These are phyloP conservation scores for Megalops atlanticus DNA, from an alignment of 2,113 vertebrate species.

Conservation along the genomic window DNA sequence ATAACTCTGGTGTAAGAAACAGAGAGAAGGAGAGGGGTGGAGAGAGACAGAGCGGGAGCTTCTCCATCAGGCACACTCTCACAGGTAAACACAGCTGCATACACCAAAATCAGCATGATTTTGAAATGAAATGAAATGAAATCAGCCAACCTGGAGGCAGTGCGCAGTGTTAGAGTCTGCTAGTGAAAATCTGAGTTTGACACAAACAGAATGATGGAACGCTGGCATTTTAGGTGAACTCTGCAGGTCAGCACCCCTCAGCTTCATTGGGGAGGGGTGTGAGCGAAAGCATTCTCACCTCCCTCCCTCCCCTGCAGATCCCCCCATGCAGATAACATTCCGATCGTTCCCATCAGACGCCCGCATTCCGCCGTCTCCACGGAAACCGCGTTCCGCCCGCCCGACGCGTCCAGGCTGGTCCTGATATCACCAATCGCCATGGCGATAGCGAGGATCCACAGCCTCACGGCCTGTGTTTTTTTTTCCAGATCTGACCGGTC, in stretches of 20 bases:
- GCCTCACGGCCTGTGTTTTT: not conserved
- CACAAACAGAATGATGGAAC: not conserved
- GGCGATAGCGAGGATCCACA: not conserved
- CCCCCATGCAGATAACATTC: slow-evolving; percentile 56
- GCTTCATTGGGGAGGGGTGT: slow-evolving; percentile 35
- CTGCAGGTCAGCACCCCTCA: slow-evolving; percentile 5
- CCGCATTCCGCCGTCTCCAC: slow-evolving; percentile 27
- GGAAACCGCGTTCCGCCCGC: not conserved
- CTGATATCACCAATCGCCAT: not conserved
- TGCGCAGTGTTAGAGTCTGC: no score
- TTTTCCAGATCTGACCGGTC: not conserved
- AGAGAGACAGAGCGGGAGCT: no score
- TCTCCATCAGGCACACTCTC: no score
- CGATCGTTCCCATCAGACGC: slow-evolving; percentile 42
- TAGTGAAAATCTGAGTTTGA: not conserved
- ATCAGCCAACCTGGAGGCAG: no score
- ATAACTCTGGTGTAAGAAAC: no score
- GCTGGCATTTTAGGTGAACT: not conserved
- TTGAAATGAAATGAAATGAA: not conserved
- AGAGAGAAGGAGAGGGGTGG: no score
- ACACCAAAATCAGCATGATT: not conserved
- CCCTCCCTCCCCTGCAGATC: slow-evolving; percentile 44
- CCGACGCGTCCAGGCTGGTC: slow-evolving; percentile 10
- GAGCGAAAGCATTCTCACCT: slow-evolving; percentile 43
- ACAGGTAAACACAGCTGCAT: not conserved